A percentile compares a stretch with the other conserved stretches of the same genome.
These are phyloP conservation scores for Sinocyclocheilus anshuiensis DNA, from an alignment of 2,113 vertebrate species.

Conservation along the genomic window DNA sequence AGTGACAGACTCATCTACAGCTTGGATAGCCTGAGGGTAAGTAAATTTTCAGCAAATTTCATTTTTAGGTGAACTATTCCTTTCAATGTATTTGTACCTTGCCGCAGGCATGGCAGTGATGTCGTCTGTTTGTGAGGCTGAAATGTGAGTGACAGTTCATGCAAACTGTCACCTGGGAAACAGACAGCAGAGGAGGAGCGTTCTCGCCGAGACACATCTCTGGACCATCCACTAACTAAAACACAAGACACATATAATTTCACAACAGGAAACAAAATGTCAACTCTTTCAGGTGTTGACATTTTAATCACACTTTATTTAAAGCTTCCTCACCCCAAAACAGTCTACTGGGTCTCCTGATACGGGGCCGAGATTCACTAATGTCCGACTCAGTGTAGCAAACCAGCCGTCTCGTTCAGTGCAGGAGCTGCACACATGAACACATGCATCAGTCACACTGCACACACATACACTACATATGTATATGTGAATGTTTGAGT, in stretches of 20 bases:
- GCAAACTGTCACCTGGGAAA: slow-evolving; percentile 93
- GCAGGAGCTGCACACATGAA: slow-evolving; percentile 67
- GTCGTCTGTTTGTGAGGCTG: slow-evolving; percentile 88
- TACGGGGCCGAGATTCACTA: slow-evolving; percentile 74
- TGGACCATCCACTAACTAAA: slow-evolving; percentile 27
- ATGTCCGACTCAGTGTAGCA: slow-evolving; percentile 82
- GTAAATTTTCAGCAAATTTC: too few relatives aligned
- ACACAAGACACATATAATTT: not conserved
- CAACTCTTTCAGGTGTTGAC: slow-evolving; percentile 7
- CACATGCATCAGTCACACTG: not conserved
- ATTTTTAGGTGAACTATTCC: too few relatives aligned
- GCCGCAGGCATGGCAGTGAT: slow-evolving; percentile 95
- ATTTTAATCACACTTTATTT: not conserved
- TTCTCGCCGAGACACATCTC: slow-evolving; percentile 81
- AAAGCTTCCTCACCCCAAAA: slow-evolving; percentile 40
- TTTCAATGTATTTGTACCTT: slow-evolving; percentile 78
- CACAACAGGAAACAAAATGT: slow-evolving; percentile 1
- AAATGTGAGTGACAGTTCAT: slow-evolving; percentile 97
- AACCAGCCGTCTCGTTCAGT: slow-evolving; percentile 94
- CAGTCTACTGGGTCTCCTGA: slow-evolving; percentile 2
- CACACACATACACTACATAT: not conserved
- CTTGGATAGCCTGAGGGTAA: not conserved
- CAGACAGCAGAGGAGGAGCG: slow-evolving; percentile 87
- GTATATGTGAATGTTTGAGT: not conserved
- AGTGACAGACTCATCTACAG: not conserved